A percentile compares a stretch with the other conserved stretches of the same genome.
phyloP scores from a whole-genome alignment of 2,888 invertebrate genomes.

The Oxytorus armatus region DNA sequence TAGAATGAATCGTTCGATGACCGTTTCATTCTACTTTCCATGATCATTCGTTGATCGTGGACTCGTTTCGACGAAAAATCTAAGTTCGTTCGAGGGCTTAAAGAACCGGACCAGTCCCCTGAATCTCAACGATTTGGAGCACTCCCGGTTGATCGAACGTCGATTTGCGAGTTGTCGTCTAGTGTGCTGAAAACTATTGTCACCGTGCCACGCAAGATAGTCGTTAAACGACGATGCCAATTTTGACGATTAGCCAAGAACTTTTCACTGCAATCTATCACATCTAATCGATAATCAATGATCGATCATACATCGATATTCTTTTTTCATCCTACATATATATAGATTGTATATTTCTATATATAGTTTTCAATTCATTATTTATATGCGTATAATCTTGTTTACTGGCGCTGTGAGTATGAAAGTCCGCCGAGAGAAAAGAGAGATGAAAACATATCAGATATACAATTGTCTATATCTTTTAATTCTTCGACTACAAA shows the following conservation, averaged over 20 bases:
- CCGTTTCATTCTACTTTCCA: constrained; percentile 24
- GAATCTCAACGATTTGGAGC: constrained; percentile 63
- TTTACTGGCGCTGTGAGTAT: constrained; percentile 17
- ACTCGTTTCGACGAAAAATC: constrained; percentile 51
- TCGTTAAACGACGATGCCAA: constrained; percentile 56
- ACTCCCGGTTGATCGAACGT: constrained; percentile 41
- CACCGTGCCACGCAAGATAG: constrained; percentile 56
- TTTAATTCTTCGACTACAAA: neutral
- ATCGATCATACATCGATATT: constrained; percentile 49
- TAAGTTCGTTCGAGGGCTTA: constrained; percentile 23
- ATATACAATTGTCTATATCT: neutral
- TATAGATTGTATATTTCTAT: neutral
- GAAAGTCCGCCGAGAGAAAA: neutral
- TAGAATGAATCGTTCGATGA: neutral
- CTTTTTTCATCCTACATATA: neutral
- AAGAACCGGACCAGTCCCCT: constrained; percentile 53
- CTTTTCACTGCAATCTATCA: constrained; percentile 51
- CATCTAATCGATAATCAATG: constrained; percentile 15
- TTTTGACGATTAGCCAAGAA: constrained; percentile 66
- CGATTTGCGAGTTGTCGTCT: constrained; percentile 44
- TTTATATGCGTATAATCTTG: constrained; percentile 7
- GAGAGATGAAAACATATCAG: neutral
- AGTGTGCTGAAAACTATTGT: constrained; percentile 60
- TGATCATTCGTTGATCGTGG: constrained; percentile 47
- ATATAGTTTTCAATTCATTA: constrained; percentile 6